These are phyloP conservation scores for Morpho deidamia DNA, from an alignment of 2,888 invertebrate species.

Conservation along the genomic window DNA sequence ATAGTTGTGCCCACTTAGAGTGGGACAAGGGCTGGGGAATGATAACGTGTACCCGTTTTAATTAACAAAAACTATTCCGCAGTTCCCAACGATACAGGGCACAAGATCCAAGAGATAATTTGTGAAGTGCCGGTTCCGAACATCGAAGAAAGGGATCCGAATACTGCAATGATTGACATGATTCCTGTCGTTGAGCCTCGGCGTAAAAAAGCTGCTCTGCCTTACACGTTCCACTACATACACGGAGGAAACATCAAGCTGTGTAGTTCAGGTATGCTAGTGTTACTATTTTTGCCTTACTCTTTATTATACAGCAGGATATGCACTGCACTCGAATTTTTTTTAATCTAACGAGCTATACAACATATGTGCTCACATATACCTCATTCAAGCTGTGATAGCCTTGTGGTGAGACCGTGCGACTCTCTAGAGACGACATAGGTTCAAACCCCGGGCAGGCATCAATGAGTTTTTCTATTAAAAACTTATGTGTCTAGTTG, in stretches of 20 bases:
- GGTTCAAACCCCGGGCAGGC: too few relatives aligned
- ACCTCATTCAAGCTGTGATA: too few relatives aligned
- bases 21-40: too few relatives aligned
- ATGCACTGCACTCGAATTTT: too few relatives aligned
- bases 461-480: too few relatives aligned
- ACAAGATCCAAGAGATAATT: conserved; percentile 17
- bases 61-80: neutral
- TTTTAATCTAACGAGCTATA: too few relatives aligned
- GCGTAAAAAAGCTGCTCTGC: conserved; percentile 31
- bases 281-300: neutral
- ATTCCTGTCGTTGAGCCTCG: conserved; percentile 34
- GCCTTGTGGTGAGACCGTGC: too few relatives aligned
- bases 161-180: conserved; percentile 9
- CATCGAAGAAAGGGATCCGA: conserved; percentile 15
- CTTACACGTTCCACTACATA: conserved; percentile 87
- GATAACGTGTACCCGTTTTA: too few relatives aligned
- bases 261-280: conserved; percentile 51
- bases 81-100: conserved; percentile 22
- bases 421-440: too few relatives aligned
- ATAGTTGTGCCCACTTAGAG: too few relatives aligned
- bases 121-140: conserved; percentile 6
- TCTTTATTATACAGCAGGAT: neutral
- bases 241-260: conserved; percentile 91
- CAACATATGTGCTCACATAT: too few relatives aligned
- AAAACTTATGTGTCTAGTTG: too few relatives aligned